Base-by-base conservation (phyloP, 2,888 invertebrate species). In the Buathra laborator region DNA sequence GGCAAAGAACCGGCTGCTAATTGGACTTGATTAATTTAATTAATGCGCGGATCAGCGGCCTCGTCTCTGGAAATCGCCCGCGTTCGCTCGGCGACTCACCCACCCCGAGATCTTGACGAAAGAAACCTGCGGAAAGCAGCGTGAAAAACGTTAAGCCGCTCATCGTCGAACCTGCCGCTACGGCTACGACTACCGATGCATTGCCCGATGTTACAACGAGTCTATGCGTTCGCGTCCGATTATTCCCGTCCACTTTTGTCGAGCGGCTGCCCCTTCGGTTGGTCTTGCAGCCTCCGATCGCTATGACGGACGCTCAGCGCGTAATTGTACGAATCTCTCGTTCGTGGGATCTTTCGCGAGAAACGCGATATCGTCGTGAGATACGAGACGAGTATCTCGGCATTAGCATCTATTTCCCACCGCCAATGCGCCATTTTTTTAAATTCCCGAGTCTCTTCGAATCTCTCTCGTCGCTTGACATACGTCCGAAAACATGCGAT, bases 11-110 rank as follows among this genome's bases (percentile, higher is more conserved):
- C 67, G 82, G 16, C 76, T 70, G 77, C 87, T 89, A 88, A 89
- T 89, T 89, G 85, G 88, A 86, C 88, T 88, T 88, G 86, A 89
- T 89, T 88, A 88, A 88, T 89, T 88, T 87, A 89, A 89, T 89
- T 89, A 89, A 89, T 89, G 87, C 83, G 80, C 83, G 86, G 88
- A 87, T 87, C 87, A 88, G 86, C 84, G 67, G 76, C 66, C 76
- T 80, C 79, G 83, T 66, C 53, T 67, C 59, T 37, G 74, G 56
- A 51, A 59, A 46, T 67, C 46, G 37, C 66, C 56, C 70, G 67
- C 44, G 29, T 43, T 43, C n/a, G 24, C 48, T 2, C 7, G 7
- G 43, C 56, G 51, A 37, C 75, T 56, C 51, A 24, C 67, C 43
- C 51, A 24, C 66, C 24, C 72, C 51, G 43, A 68, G 66, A 71